phyloP scores from a whole-genome alignment of 1,140 invertebrate genomes.

The Oreohelix idahoensis region DNA sequence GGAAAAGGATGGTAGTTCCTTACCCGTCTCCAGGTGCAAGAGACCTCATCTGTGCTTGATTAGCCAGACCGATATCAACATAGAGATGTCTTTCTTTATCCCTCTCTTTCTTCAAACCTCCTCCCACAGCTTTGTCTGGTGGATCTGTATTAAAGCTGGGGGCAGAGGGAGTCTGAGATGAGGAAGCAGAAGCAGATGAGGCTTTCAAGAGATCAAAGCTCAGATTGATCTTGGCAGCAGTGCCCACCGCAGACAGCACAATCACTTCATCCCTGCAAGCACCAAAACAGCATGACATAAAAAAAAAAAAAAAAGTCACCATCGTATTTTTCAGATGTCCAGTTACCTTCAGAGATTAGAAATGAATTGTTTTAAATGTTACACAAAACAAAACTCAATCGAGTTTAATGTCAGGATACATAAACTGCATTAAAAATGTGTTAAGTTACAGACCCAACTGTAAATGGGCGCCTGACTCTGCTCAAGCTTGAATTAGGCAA shows the following conservation, averaged over 20 bases:
- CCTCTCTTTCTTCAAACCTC: conserved; percentile 49
- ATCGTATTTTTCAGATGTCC: too few relatives aligned
- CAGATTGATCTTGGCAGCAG: conserved; percentile 85
- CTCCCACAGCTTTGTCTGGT: not conserved
- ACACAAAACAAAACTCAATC: too few relatives aligned
- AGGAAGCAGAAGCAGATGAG: not conserved
- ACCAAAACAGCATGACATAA: conserved; percentile 67
- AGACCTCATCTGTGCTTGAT: conserved; percentile 48
- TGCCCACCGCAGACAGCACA: conserved; percentile 92
- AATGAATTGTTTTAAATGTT: too few relatives aligned
- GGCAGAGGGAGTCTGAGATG: not conserved
- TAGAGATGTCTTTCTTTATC: conserved; percentile 62
- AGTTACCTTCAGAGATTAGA: too few relatives aligned
- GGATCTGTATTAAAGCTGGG: not conserved
- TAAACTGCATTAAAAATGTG: too few relatives aligned
- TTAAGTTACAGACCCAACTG: too few relatives aligned
- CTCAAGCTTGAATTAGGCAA: too few relatives aligned
- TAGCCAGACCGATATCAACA: conserved; percentile 69
- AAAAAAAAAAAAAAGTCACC: too few relatives aligned
- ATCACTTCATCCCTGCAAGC: conserved; percentile 89
- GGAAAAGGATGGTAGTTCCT: too few relatives aligned
- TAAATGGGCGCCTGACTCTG: too few relatives aligned
- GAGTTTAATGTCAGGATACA: too few relatives aligned
- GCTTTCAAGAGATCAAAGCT: conserved; percentile 44
- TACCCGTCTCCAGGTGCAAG: not conserved